Percentiles rank a stretch among this genome's conserved stretches.
Evolutionary conservation across 2,113 vertebrate genomes (phyloP).

Genomic region (Anoura caudifer): DNA sequence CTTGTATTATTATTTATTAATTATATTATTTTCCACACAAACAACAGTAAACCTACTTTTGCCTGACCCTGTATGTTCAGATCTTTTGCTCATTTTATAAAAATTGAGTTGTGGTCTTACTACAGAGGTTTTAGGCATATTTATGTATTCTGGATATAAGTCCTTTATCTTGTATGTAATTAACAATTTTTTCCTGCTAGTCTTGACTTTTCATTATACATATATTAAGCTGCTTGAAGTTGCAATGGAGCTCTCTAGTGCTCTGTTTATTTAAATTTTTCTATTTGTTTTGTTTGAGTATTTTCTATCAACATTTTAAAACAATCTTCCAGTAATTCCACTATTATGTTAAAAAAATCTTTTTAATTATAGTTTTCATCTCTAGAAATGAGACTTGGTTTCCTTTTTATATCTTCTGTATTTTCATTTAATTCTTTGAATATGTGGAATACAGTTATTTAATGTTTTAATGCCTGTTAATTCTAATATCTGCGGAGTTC

Average conservation of each 20-base stretch:
- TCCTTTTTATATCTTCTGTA: background rate
- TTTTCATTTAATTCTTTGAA: background rate
- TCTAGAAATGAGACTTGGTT: background rate
- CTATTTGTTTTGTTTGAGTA: background rate
- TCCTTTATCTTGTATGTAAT: background rate
- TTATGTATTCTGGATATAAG: background rate
- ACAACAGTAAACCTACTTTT: background rate
- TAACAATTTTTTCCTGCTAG: background rate
- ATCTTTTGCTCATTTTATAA: background rate
- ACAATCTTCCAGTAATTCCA: background rate
- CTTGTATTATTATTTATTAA: background rate
- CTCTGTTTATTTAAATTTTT: background rate
- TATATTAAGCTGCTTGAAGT: background rate
- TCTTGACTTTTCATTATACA: background rate
- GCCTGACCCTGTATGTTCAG: background rate
- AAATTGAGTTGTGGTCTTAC: background rate
- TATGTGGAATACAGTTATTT: background rate
- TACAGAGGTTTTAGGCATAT: background rate
- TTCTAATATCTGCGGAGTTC: background rate
- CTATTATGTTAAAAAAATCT: background rate
- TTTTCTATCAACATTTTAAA: background rate
- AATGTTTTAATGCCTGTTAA: background rate
- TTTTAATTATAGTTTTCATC: background rate
- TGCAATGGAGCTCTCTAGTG: background rate
- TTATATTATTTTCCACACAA: background rate